Evolutionary conservation across 2,888 invertebrate species (phyloP).

Genomic region (Agonopterix heracliana): DNA sequence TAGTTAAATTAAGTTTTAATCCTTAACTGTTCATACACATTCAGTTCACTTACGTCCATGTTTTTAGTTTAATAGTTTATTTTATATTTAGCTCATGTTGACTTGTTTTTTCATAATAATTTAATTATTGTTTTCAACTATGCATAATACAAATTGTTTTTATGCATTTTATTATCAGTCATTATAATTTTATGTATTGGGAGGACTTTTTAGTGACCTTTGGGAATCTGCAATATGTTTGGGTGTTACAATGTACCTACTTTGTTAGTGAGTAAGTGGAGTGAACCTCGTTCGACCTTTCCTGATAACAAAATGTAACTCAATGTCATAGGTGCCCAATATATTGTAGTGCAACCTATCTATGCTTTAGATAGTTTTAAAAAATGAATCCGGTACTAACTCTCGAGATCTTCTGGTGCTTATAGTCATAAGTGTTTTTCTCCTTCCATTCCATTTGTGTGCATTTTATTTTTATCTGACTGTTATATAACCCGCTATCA

Average conservation of each 20-base stretch:
- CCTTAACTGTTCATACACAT: conserved; percentile 58
- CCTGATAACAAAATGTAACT: too few species aligned
- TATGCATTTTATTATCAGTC: conserved; percentile 43
- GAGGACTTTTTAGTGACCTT: conserved; percentile 45
- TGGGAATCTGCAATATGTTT: conserved; percentile 72
- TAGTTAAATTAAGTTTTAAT: conserved; percentile 48
- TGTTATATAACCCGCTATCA: neutral
- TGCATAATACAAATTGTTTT: conserved; percentile 61
- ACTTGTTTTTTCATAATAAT: conserved; percentile 67
- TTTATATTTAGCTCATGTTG: conserved; percentile 57
- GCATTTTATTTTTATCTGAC: conserved; percentile 35
- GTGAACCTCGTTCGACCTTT: neutral
- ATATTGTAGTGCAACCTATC: conserved; percentile 4
- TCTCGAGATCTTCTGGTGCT: conserved; percentile 66
- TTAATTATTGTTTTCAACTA: conserved; percentile 63
- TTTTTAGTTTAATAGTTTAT: conserved; percentile 73
- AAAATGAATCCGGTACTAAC: conserved; percentile 37
- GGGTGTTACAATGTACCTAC: conserved; percentile 21
- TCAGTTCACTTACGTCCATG: conserved; percentile 70
- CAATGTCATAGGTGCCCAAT: conserved; percentile 6
- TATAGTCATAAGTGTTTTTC: conserved; percentile 58
- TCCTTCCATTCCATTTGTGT: conserved; percentile 62
- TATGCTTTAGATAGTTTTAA: conserved; percentile 14
- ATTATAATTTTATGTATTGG: conserved; percentile 41
- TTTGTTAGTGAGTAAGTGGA: neutral